Evolutionary conservation across 1,140 invertebrate species (phyloP).

Genomic region (Pristionchus pacificus): DNA sequence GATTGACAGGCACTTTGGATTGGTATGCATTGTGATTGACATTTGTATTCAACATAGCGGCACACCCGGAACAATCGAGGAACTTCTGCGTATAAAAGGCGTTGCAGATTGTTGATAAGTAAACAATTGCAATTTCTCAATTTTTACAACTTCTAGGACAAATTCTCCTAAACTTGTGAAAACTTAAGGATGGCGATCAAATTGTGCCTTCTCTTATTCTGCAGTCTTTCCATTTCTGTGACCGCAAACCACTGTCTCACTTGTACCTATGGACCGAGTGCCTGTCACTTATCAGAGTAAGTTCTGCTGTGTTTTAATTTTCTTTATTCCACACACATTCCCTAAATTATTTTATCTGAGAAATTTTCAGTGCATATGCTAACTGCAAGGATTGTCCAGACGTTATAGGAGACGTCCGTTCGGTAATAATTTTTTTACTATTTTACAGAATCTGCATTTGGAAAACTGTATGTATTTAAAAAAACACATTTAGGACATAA

Average conservation of each 20-base stretch:
- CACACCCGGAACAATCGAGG: background rate
- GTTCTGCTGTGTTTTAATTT: background rate
- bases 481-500: background rate
- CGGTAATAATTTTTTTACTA: slow-evolving; percentile 1
- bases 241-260: too few relatives aligned
- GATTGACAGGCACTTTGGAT: slow-evolving; percentile 17
- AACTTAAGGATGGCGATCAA: background rate
- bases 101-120: slow-evolving; percentile 3
- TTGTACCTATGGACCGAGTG: slow-evolving; percentile 9
- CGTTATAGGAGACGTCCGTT: background rate
- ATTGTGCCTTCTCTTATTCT: background rate
- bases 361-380: too few relatives aligned
- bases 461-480: background rate
- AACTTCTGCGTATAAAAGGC: slow-evolving; percentile 7
- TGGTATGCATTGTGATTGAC: slow-evolving; percentile 13
- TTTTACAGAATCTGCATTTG: background rate
- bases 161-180: slow-evolving; percentile 1
- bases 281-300: slow-evolving; percentile 5
- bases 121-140: too few relatives aligned
- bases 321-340: too few relatives aligned
- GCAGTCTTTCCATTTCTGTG: too few relatives aligned
- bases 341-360: too few relatives aligned
- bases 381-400: slow-evolving; percentile 1
- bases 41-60: background rate
- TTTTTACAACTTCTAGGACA: too few relatives aligned